Conservation (phyloP, 2,797 vertebrate species). For the Crocodylus rhombifer region DNA sequence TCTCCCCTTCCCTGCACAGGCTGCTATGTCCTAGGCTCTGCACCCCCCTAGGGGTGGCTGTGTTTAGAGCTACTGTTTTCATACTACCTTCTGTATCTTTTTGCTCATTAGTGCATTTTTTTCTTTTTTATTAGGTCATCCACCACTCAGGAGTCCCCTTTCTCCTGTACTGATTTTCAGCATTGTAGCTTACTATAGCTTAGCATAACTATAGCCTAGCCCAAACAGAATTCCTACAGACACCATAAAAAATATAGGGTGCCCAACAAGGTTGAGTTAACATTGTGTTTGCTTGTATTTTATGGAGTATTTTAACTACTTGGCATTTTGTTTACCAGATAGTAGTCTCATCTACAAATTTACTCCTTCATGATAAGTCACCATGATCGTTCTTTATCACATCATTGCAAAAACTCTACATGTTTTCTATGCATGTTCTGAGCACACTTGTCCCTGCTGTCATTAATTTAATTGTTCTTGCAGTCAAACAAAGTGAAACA, state of each 20-base stretch:
- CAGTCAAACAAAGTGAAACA: neutral
- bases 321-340: slow-evolving; percentile 22
- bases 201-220: too few relatives aligned
- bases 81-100: too few relatives aligned
- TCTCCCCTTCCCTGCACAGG: too few relatives aligned
- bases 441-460: slow-evolving; percentile 14
- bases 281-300: slow-evolving; percentile 41
- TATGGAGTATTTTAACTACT: slow-evolving; percentile 49
- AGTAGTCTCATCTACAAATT: slow-evolving; percentile 64
- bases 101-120: too few relatives aligned
- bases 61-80: too few relatives aligned
- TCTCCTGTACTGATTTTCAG: too few relatives aligned
- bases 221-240: neutral
- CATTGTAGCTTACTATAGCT: too few relatives aligned
- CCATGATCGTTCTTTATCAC: slow-evolving; percentile 52
- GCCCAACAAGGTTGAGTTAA: slow-evolving; percentile 55
- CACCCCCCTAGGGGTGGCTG: too few relatives aligned
- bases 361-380: slow-evolving; percentile 51
- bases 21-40: too few relatives aligned
- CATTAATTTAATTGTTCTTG: slow-evolving; percentile 47
- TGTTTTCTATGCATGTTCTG: neutral
- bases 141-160: too few relatives aligned
- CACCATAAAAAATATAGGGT: slow-evolving; percentile 51
- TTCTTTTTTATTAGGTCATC: too few relatives aligned
- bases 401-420: neutral